These are phyloP conservation scores for Solenopsis invicta DNA, from an alignment of 1,140 invertebrate genomes.

Conservation along the genomic window DNA sequence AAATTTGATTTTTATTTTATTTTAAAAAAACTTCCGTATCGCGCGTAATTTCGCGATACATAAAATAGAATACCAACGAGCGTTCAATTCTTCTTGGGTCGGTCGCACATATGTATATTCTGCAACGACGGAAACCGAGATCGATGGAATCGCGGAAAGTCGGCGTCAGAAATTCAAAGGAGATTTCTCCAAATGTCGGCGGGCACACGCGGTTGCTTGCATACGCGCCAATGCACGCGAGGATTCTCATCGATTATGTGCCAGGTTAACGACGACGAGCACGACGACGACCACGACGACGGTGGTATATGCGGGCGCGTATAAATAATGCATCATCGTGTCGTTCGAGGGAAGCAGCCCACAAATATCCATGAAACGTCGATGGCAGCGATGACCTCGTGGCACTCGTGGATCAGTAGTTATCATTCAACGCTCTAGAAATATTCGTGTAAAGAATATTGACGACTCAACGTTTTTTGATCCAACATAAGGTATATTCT, in stretches of 20 bases:
- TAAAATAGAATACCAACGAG: neutral
- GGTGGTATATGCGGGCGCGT: slow-evolving; percentile 65
- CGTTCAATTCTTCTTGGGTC: slow-evolving; percentile 5
- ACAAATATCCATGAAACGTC: slow-evolving; percentile 78
- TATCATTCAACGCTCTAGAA: slow-evolving; percentile 47
- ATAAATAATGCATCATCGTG: slow-evolving; percentile 82
- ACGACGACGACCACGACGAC: slow-evolving; percentile 40
- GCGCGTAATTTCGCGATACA: neutral
- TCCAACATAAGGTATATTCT: neutral
- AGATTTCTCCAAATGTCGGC: slow-evolving; percentile 60
- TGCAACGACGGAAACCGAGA: slow-evolving; percentile 15
- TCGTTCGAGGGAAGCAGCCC: slow-evolving; percentile 65
- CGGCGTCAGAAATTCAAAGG: slow-evolving; percentile 66
- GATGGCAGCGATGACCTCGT: slow-evolving; percentile 78
- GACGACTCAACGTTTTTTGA: neutral
- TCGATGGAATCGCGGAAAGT: slow-evolving; percentile 48
- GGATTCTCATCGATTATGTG: slow-evolving; percentile 72
- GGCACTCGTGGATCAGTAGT: slow-evolving; percentile 65
- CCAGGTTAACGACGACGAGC: slow-evolving; percentile 67
- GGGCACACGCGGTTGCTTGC: slow-evolving; percentile 35
- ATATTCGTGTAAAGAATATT: neutral
- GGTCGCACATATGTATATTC: slow-evolving; percentile 30
- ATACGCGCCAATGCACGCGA: slow-evolving; percentile 47
- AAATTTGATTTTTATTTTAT: slow-evolving; percentile 1
- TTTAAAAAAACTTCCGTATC: neutral